phyloP scores from a whole-genome alignment of 1,140 invertebrate species.

The Papilio helenus region DNA sequence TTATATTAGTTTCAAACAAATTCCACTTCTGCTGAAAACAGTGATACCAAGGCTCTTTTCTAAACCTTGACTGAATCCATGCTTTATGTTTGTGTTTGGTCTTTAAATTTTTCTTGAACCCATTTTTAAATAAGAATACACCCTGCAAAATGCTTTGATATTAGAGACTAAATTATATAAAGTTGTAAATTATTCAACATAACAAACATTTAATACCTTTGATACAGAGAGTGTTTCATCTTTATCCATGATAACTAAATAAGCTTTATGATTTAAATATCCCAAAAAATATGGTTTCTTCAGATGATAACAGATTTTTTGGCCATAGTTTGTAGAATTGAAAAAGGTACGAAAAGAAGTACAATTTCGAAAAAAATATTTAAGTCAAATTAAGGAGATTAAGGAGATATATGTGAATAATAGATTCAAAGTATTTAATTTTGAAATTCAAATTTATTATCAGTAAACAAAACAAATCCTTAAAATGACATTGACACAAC shows the following conservation, averaged over 20 bases:
- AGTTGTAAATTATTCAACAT: neutral
- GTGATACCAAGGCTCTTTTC: constrained; percentile 64
- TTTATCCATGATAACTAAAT: constrained; percentile 54
- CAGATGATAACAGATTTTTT: neutral
- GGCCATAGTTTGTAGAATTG: neutral
- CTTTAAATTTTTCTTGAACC: constrained; percentile 60
- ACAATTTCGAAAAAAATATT: neutral
- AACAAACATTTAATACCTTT: constrained; percentile 54
- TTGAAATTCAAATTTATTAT: too few relatives aligned
- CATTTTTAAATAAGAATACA: constrained; percentile 72
- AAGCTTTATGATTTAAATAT: neutral
- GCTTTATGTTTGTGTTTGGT: constrained; percentile 53
- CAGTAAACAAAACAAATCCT: too few relatives aligned
- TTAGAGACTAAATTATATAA: neutral
- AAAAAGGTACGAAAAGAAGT: neutral
- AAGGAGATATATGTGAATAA: too few relatives aligned
- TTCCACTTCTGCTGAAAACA: constrained; percentile 68
- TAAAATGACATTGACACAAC: too few relatives aligned
- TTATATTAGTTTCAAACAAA: constrained; percentile 61
- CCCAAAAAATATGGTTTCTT: too few relatives aligned
- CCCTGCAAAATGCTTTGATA: constrained; percentile 58
- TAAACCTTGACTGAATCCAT: constrained; percentile 61
- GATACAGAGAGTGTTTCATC: constrained; percentile 70
- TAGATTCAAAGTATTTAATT: too few relatives aligned
- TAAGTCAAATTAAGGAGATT: too few relatives aligned